Evolutionary conservation across 2,888 invertebrate genomes (phyloP).

Genomic region (Theristus sp.): DNA sequence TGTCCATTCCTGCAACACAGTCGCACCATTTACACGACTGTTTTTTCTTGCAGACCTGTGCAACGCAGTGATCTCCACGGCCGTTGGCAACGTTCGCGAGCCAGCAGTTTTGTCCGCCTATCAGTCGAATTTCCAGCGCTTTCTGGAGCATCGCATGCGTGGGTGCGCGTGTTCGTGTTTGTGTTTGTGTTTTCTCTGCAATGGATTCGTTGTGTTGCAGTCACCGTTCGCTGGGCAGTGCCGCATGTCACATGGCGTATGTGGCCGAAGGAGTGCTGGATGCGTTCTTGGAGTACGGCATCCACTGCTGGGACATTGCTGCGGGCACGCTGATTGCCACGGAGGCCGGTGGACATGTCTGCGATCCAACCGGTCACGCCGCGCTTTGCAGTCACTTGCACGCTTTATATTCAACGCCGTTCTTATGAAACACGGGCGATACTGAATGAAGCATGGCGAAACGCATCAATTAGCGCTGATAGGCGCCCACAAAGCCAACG

Average conservation of each 20-base stretch:
- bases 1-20: too few relatives aligned
- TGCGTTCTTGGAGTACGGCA: conserved; percentile 65
- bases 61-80: background rate
- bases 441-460: too few relatives aligned
- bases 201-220: conserved; percentile 33
- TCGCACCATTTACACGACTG: background rate
- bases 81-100: background rate
- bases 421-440: too few relatives aligned
- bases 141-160: background rate
- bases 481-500: too few relatives aligned
- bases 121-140: background rate
- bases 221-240: conserved; percentile 62
- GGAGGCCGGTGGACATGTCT: conserved; percentile 78
- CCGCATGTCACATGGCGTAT: conserved; percentile 74
- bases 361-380: conserved; percentile 52
- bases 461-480: too few relatives aligned
- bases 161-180: too few relatives aligned
- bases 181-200: background rate
- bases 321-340: conserved; percentile 63
- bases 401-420: too few relatives aligned
- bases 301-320: conserved; percentile 72
- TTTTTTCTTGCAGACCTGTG: background rate
- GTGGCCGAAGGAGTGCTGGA: conserved; percentile 55
- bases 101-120: background rate
- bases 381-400: too few relatives aligned